These are phyloP conservation scores for Menidia beryllina DNA, from an alignment of 2,113 vertebrate species.

Conservation along the genomic window DNA sequence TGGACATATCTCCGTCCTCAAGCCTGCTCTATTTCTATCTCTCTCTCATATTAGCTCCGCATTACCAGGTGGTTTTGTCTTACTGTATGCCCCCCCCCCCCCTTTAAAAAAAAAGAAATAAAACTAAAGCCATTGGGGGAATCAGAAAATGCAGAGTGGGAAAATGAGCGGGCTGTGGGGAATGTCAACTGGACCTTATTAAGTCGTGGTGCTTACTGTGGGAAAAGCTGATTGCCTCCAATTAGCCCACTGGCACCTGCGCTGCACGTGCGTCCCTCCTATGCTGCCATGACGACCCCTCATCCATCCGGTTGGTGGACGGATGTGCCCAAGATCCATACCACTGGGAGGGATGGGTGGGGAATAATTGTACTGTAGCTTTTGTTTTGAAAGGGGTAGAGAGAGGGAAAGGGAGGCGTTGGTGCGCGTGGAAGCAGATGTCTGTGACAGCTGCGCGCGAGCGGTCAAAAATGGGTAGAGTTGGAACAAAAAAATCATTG, in stretches of 20 bases:
- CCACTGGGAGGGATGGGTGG: constrained; percentile 12
- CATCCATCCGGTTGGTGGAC: constrained; percentile 35
- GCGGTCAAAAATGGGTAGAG: background rate
- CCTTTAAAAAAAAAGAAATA: no score
- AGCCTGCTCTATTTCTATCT: constrained; percentile 35
- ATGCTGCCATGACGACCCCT: constrained; percentile 36
- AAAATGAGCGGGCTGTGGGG: constrained; percentile 40
- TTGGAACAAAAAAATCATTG: constrained; percentile 17
- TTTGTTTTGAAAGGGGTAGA: background rate
- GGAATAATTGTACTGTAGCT: constrained; percentile 24
- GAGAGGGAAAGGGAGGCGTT: background rate
- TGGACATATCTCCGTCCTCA: constrained; percentile 55
- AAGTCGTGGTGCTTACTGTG: constrained; percentile 28
- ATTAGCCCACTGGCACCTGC: constrained; percentile 62
- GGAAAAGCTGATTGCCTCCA: constrained; percentile 69
- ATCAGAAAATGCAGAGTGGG: background rate
- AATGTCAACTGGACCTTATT: constrained; percentile 55
- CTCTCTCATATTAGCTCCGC: constrained; percentile 21
- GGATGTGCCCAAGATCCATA: constrained; percentile 19
- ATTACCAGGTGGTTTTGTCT: constrained; percentile 4
- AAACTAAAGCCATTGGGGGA: constrained; percentile 11
- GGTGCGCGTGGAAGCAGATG: background rate
- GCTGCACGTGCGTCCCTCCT: constrained; percentile 55
- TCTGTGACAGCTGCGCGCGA: no score
- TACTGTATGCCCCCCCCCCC: constrained; percentile 14